A percentile compares a stretch with the other conserved stretches of the same genome.
These are phyloP conservation scores for Phataginus tricuspis DNA, from an alignment of 2,797 vertebrate species.

Conservation along the genomic window DNA sequence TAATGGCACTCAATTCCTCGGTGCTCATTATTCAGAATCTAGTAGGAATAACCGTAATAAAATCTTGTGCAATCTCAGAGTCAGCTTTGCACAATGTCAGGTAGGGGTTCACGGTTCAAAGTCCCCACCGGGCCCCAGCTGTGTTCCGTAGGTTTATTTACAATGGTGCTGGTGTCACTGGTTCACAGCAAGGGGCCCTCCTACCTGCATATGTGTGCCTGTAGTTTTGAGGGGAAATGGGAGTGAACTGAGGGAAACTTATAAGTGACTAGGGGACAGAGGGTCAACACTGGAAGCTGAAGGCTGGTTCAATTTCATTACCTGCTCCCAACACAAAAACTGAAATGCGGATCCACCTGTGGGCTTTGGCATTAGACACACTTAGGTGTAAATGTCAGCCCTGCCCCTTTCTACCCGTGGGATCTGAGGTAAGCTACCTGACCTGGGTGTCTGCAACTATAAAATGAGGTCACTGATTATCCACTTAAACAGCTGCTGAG, in stretches of 20 bases:
- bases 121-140: neutral
- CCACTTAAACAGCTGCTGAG: neutral
- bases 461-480: accelerated
- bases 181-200: neutral
- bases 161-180: neutral
- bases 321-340: neutral
- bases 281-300: neutral
- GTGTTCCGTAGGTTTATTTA: neutral
- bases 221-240: neutral
- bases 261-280: neutral
- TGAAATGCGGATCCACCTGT: neutral
- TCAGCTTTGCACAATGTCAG: neutral
- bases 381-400: neutral
- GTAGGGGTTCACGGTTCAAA: neutral
- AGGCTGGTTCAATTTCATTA: neutral
- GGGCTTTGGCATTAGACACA: neutral
- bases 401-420: neutral
- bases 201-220: neutral
- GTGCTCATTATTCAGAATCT: neutral
- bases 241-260: neutral
- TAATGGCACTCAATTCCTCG: neutral
- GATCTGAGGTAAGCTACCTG: neutral
- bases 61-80: neutral
- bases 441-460: neutral
- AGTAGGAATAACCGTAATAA: neutral